A percentile compares a stretch with the other conserved stretches of the same genome.
These are phyloP conservation scores for Talpa occidentalis DNA, from an alignment of 2,113 vertebrate genomes.

Conservation along the genomic window DNA sequence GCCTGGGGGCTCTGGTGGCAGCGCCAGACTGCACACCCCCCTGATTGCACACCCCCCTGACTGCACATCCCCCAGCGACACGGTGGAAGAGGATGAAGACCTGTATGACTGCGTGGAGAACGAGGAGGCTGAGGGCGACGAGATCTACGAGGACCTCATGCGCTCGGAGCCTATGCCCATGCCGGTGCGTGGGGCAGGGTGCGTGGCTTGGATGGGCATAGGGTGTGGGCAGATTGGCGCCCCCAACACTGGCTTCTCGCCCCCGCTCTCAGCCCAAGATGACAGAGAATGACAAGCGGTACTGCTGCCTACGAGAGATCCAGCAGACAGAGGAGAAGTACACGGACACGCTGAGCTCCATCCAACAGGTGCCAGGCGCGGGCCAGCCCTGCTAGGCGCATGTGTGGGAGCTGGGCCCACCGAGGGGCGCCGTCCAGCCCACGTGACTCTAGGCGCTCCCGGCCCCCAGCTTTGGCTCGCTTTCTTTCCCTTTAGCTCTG, in stretches of 20 bases:
- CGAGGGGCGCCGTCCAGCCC: neutral
- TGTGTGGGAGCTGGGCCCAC: neutral
- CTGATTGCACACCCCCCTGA: slow-evolving; percentile 51
- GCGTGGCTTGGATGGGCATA: rapidly evolving
- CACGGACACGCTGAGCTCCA: slow-evolving; percentile 91
- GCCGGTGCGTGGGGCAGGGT: slow-evolving; percentile 79
- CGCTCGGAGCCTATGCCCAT: slow-evolving; percentile 84
- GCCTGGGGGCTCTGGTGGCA: neutral
- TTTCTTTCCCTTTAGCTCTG: neutral
- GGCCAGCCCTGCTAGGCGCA: neutral
- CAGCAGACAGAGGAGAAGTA: slow-evolving; percentile 95
- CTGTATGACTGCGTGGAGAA: slow-evolving; percentile 95
- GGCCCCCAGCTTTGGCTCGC: neutral
- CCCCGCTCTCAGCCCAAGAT: slow-evolving; percentile 85
- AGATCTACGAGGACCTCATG: slow-evolving; percentile 96
- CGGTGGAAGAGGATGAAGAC: slow-evolving; percentile 93
- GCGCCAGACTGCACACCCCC: neutral
- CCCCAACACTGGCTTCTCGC: neutral
- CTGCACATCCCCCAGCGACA: slow-evolving; percentile 85
- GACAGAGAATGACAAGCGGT: slow-evolving; percentile 90
- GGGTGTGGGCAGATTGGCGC: rapidly evolving
- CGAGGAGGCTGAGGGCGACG: slow-evolving; percentile 92
- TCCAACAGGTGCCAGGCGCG: slow-evolving; percentile 88
- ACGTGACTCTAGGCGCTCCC: no score
- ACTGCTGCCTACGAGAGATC: slow-evolving; percentile 94